Conservation (phyloP, 2,888 invertebrate genomes). For the Cataglyphis livida region DNA sequence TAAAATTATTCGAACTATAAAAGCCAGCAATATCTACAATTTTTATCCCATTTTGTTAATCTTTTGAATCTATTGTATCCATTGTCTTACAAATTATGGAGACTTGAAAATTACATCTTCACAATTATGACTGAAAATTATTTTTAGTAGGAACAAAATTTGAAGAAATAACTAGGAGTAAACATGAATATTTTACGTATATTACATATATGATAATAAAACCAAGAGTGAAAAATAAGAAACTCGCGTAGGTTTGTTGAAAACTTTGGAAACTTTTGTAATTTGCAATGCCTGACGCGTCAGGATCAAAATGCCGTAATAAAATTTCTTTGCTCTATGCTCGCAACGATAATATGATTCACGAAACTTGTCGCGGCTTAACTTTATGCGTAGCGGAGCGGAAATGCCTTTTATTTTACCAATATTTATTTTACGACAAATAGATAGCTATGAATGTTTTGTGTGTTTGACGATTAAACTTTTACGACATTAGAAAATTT, state of each 20-base stretch:
- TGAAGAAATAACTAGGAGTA: background rate
- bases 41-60: background rate
- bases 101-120: conserved; percentile 9
- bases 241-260: background rate
- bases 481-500: conserved; percentile 52
- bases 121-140: conserved; percentile 2
- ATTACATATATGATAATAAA: background rate
- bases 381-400: conserved; percentile 26
- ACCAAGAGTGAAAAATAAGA: background rate
- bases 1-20: conserved; percentile 37
- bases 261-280: background rate
- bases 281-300: background rate
- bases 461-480: conserved; percentile 51
- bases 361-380: conserved; percentile 44
- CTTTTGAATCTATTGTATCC: background rate
- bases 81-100: background rate
- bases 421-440: conserved; percentile 32
- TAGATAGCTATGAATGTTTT: conserved; percentile 52
- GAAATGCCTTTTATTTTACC: background rate
- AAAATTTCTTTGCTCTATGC: conserved; percentile 36
- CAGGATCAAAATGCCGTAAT: background rate
- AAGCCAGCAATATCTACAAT: background rate
- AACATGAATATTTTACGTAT: background rate
- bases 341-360: conserved; percentile 54
- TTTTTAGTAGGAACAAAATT: background rate